These are phyloP conservation scores for Catharus ustulatus DNA, from an alignment of 2,797 vertebrate species.

Conservation along the genomic window DNA sequence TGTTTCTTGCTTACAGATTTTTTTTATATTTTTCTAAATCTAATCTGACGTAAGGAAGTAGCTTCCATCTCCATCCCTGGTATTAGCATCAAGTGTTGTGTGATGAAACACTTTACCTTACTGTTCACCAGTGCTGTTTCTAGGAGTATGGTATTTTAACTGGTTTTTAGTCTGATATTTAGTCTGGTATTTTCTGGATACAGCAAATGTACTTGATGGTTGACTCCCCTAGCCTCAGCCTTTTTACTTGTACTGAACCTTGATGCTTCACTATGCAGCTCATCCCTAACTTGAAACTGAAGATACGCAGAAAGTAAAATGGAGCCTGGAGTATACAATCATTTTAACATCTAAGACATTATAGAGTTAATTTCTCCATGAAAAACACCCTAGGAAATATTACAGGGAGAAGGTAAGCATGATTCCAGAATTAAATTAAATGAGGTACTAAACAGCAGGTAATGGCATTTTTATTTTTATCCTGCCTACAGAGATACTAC, in stretches of 20 bases:
- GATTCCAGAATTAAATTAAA: constrained; percentile 19
- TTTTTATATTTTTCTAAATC: background rate
- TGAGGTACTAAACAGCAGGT: background rate
- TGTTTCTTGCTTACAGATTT: background rate
- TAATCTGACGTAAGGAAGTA: background rate
- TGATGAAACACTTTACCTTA: background rate
- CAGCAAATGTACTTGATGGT: background rate
- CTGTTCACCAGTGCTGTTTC: background rate
- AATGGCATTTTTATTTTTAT: background rate
- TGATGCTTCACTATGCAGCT: background rate
- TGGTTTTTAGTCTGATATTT: no score
- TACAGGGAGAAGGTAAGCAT: background rate
- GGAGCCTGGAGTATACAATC: background rate
- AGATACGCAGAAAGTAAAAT: background rate
- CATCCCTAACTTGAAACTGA: background rate
- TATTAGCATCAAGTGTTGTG: background rate
- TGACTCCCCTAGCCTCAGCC: background rate
- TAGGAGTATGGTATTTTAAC: background rate
- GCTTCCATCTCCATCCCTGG: background rate
- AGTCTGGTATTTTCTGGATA: background rate
- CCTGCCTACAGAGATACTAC: background rate
- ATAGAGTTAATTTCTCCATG: background rate
- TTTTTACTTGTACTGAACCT: background rate
- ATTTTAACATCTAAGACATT: background rate
- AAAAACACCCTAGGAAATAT: background rate